A percentile compares a stretch with the other conserved stretches of the same genome.
phyloP scores from a whole-genome alignment of 2,888 invertebrate genomes.

The Orthonychiurus folsomi region DNA sequence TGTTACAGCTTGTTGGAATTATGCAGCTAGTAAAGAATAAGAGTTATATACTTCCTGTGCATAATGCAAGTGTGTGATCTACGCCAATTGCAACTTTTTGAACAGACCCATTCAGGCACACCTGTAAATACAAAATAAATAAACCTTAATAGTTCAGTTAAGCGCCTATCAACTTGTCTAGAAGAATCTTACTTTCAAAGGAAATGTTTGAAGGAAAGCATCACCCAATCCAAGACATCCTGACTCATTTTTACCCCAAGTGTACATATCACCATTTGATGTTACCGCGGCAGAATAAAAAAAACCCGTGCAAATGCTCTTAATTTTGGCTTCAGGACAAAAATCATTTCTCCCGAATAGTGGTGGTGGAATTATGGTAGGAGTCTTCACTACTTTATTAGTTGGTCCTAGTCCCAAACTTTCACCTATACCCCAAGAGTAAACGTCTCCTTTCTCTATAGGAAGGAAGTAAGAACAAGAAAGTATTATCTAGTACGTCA shows the following conservation, averaged over 20 bases:
- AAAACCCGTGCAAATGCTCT: conserved; percentile 61
- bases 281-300: conserved; percentile 74
- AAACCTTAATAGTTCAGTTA: neutral
- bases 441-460: conserved; percentile 73
- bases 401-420: conserved; percentile 80
- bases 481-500: no score
- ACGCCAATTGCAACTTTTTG: conserved; percentile 68
- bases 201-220: conserved; percentile 23
- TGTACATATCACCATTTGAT: conserved; percentile 71
- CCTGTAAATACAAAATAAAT: conserved; percentile 45
- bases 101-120: conserved; percentile 66
- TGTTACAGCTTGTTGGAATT: no score
- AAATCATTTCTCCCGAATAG: conserved; percentile 81
- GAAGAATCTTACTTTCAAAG: conserved; percentile 23
- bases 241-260: conserved; percentile 82
- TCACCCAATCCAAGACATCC: conserved; percentile 73
- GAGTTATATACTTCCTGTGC: conserved; percentile 47
- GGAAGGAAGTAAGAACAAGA: conserved; percentile 26
- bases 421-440: conserved; percentile 85
- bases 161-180: neutral
- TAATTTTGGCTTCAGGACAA: conserved; percentile 58
- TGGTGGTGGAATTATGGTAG: conserved; percentile 64
- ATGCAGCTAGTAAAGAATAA: no score
- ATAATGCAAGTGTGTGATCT: conserved; percentile 71
- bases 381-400: conserved; percentile 56